A percentile compares a stretch with the other conserved stretches of the same genome.
phyloP scores from a whole-genome alignment of 1,140 invertebrate genomes.

The Pseudomyrmex pallidus region DNA sequence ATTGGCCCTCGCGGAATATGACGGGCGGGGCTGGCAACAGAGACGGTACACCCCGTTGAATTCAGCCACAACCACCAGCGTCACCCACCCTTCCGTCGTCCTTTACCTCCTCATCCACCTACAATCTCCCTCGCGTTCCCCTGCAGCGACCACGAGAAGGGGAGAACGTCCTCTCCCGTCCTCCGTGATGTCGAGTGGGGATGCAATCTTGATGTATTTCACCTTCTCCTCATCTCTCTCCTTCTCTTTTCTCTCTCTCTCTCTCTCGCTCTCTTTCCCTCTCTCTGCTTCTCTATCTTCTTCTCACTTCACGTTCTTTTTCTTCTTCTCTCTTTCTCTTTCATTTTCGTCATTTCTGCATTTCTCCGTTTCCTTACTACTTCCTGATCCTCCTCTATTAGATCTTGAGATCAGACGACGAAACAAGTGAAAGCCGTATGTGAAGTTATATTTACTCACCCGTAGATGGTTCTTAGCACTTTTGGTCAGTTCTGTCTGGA shows the following conservation, averaged over 20 bases:
- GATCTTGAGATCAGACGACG: slow-evolving; percentile 46
- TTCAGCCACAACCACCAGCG: slow-evolving; percentile 80
- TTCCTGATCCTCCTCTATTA: slow-evolving; percentile 24
- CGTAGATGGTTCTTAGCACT: slow-evolving; percentile 57
- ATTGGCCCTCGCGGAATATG: slow-evolving; percentile 85
- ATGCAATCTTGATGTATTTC: slow-evolving; percentile 78
- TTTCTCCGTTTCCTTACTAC: slow-evolving; percentile 39
- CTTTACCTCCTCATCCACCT: slow-evolving; percentile 59
- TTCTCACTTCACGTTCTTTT: slow-evolving; percentile 2
- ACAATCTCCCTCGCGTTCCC: slow-evolving; percentile 68
- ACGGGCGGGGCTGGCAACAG: slow-evolving; percentile 83
- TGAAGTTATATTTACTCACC: slow-evolving; percentile 52
- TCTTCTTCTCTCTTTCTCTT: slow-evolving; percentile 29
- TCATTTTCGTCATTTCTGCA: slow-evolving; percentile 48
- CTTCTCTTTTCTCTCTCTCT: slow-evolving; percentile 44
- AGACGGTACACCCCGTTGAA: slow-evolving; percentile 80
- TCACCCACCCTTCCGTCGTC: slow-evolving; percentile 66
- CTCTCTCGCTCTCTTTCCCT: slow-evolving; percentile 6
- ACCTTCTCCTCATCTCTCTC: slow-evolving; percentile 66
- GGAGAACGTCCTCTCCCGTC: slow-evolving; percentile 58
- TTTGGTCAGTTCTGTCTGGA: slow-evolving; percentile 57
- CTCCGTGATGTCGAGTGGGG: slow-evolving; percentile 68
- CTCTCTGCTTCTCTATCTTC: slow-evolving; percentile 5
- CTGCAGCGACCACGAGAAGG: slow-evolving; percentile 68
- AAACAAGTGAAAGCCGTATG: slow-evolving; percentile 66